Conservation (phyloP, 2,113 vertebrate species). For the Zapornia atra region DNA sequence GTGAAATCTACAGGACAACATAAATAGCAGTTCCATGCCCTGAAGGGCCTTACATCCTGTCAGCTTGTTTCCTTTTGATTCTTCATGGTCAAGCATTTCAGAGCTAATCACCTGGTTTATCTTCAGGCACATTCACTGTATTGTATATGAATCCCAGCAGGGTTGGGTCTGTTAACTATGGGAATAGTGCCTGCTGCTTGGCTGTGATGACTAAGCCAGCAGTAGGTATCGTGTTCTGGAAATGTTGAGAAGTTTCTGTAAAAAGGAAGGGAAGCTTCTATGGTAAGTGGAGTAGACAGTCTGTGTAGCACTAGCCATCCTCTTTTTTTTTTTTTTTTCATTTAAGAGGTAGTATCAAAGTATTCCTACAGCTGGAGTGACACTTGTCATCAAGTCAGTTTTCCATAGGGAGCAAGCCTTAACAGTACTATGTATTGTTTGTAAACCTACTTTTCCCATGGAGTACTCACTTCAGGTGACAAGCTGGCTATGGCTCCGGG, state of each 20-base stretch:
- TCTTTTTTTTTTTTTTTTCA: background rate
- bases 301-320: background rate
- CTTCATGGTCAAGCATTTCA: constrained; percentile 8
- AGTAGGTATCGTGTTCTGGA: background rate
- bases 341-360: background rate
- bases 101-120: background rate
- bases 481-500: background rate
- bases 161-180: background rate
- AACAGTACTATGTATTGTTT: constrained; percentile 25
- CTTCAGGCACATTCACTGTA: background rate
- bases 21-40: background rate
- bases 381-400: background rate
- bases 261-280: background rate
- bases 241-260: background rate
- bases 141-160: background rate
- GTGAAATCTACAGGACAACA: background rate
- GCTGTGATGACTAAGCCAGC: background rate
- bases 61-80: background rate
- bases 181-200: background rate
- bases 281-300: background rate
- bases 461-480: background rate
- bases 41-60: background rate
- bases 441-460: background rate
- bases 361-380: background rate
- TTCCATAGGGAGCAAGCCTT: background rate